Conservation (phyloP, 2,888 invertebrate genomes). For the Neria commutata region DNA sequence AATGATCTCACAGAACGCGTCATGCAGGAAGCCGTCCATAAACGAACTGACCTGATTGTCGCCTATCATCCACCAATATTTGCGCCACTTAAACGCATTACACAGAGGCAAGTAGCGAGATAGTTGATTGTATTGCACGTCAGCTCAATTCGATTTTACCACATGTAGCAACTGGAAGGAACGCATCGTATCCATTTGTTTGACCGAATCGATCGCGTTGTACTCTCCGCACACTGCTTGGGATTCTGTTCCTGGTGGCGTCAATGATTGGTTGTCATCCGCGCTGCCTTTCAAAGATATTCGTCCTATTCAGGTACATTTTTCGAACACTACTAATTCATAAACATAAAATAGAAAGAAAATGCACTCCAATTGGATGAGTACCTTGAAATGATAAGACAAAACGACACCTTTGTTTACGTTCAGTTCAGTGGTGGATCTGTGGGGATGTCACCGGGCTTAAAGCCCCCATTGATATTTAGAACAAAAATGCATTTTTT, state of each 20-base stretch:
- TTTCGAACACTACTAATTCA: too few species aligned
- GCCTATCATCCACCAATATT: conserved; percentile 98
- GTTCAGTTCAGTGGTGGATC: too few species aligned
- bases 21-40: conserved; percentile 76
- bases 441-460: too few species aligned
- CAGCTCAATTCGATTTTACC: not conserved
- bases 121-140: not conserved
- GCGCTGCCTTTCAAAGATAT: conserved; percentile 48
- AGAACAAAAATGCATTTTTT: too few species aligned
- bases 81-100: conserved; percentile 78
- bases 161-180: conserved; percentile 75
- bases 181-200: conserved; percentile 76
- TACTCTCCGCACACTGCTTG: conserved; percentile 94
- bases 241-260: conserved; percentile 82
- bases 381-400: too few species aligned
- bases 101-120: conserved; percentile 69
- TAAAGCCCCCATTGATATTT: too few species aligned
- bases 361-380: too few species aligned
- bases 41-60: conserved; percentile 78
- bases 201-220: conserved; percentile 84
- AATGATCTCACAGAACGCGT: conserved; percentile 93
- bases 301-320: conserved; percentile 33
- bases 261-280: conserved; percentile 90
- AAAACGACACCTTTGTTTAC: too few species aligned
- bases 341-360: too few species aligned